phyloP scores from a whole-genome alignment of 2,113 vertebrate genomes.

The Chunga burmeisteri region DNA sequence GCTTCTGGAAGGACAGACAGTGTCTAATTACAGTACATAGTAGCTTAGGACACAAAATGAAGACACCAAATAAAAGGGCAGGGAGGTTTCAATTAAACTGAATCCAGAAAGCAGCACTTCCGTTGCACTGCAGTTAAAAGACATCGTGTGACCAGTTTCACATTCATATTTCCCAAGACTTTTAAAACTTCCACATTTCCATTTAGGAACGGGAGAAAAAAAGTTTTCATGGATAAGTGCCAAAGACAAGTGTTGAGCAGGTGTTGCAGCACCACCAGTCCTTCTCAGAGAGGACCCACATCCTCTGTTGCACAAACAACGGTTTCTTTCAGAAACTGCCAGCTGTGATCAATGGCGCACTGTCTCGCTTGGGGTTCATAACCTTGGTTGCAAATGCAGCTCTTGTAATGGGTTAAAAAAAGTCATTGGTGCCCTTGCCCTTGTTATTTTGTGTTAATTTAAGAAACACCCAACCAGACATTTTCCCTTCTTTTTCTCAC shows the following conservation, averaged over 20 bases:
- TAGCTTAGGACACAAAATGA: background rate
- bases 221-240: background rate
- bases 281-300: background rate
- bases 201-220: background rate
- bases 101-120: background rate
- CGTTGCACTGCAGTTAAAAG: background rate
- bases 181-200: background rate
- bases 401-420: slow-evolving; percentile 30
- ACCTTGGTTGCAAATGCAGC: slow-evolving; percentile 6
- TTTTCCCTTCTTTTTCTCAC: background rate
- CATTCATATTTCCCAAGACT: background rate
- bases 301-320: slow-evolving; percentile 15
- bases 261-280: slow-evolving; percentile 24
- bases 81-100: background rate
- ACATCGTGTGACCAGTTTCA: background rate
- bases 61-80: slow-evolving; percentile 8
- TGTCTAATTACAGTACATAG: background rate
- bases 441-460: slow-evolving; percentile 8
- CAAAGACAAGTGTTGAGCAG: slow-evolving; percentile 29
- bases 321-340: slow-evolving; percentile 33
- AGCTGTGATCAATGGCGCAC: background rate
- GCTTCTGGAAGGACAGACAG: background rate
- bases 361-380: background rate
- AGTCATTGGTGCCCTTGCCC: background rate
- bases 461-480: background rate